phyloP scores from a whole-genome alignment of 2,113 vertebrate genomes.

The Periophthalmus modestus region DNA sequence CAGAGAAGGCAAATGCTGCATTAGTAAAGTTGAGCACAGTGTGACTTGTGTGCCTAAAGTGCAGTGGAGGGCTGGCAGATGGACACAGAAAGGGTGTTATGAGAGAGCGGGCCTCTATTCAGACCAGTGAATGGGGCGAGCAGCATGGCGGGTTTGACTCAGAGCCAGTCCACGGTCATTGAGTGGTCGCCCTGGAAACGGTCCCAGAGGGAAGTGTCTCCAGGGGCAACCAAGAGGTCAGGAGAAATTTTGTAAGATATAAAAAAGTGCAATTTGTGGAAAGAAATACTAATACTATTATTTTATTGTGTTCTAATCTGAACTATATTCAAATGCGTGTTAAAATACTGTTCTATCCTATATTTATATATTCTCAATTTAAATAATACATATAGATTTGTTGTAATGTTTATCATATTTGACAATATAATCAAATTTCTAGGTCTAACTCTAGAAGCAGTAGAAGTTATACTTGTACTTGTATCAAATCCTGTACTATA shows the following conservation, averaged over 20 bases:
- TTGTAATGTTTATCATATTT: too few relatives aligned
- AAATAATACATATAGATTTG: too few relatives aligned
- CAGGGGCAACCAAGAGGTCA: constrained; percentile 50
- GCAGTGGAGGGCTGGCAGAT: constrained; percentile 60
- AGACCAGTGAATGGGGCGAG: constrained; percentile 63
- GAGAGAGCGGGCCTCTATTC: constrained; percentile 67
- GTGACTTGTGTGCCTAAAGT: constrained; percentile 49
- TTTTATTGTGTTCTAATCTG: not conserved
- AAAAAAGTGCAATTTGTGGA: not conserved
- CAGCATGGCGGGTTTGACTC: constrained; percentile 61
- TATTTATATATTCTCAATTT: too few relatives aligned
- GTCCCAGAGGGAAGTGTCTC: constrained; percentile 58
- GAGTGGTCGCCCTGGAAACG: constrained; percentile 72
- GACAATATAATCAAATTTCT: too few relatives aligned
- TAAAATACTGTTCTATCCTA: too few relatives aligned
- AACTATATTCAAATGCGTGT: too few relatives aligned
- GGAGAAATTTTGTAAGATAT: not conserved
- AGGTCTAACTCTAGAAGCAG: too few relatives aligned
- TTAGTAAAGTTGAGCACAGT: constrained; percentile 51
- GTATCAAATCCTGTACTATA: too few relatives aligned
- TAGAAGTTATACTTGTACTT: too few relatives aligned
- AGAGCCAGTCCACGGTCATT: constrained; percentile 68
- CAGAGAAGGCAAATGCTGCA: constrained; percentile 38
- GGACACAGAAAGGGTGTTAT: constrained; percentile 63
- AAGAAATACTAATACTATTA: not conserved